phyloP scores from a whole-genome alignment of 2,888 invertebrate species.

The Strigamia crassipes region DNA sequence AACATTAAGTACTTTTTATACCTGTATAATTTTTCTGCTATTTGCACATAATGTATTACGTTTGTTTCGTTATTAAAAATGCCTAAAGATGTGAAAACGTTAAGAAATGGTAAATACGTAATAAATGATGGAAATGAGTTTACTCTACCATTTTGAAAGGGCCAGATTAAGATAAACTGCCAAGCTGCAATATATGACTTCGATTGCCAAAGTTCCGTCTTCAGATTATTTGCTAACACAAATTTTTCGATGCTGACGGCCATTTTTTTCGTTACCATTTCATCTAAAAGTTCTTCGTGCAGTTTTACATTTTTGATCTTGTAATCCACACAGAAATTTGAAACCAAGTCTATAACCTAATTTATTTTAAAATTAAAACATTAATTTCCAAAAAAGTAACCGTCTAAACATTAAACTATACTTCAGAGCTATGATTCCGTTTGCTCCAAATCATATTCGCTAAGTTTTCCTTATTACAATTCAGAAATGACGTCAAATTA shows the following conservation, averaged over 20 bases:
- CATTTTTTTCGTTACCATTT: not conserved
- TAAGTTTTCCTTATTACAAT: constrained; percentile 1
- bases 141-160: constrained; percentile 6
- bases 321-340: constrained; percentile 5
- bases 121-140: not conserved
- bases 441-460: not conserved
- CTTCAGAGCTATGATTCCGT: not conserved
- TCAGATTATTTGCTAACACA: not conserved
- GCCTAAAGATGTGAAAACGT: not conserved
- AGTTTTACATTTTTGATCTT: not conserved
- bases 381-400: not conserved
- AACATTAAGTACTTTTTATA: not conserved
- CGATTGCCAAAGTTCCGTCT: not conserved
- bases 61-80: not conserved
- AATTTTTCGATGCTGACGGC: not conserved
- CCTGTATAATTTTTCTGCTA: not conserved
- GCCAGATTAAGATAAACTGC: constrained; percentile 8
- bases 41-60: not conserved
- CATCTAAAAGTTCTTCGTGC: not conserved
- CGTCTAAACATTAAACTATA: not conserved
- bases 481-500: not conserved
- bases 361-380: not conserved
- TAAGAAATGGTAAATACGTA: not conserved
- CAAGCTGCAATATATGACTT: not conserved
- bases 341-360: not conserved